phyloP scores from a whole-genome alignment of 2,113 vertebrate species.

The Carassius carassius region DNA sequence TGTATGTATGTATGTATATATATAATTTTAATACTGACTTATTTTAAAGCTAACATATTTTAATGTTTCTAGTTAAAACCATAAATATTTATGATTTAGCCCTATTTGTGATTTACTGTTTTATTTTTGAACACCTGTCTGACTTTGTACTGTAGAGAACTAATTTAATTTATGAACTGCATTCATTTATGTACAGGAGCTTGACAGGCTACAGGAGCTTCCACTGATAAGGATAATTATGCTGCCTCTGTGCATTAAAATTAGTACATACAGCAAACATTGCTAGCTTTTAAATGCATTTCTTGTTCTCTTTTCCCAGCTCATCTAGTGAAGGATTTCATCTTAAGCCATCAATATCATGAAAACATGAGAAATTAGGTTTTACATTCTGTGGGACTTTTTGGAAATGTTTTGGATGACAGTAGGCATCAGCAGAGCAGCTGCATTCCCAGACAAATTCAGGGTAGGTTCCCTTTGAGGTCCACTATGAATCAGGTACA shows the following conservation, averaged over 20 bases:
- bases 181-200: not conserved
- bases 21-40: not conserved
- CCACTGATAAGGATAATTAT: not conserved
- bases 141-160: not conserved
- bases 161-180: not conserved
- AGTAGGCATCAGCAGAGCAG: not conserved
- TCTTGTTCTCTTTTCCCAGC: not conserved
- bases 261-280: not conserved
- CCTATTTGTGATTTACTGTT: too few relatives aligned
- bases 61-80: too few relatives aligned
- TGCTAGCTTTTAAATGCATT: conserved; percentile 6
- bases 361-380: not conserved
- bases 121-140: not conserved
- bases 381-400: too few relatives aligned
- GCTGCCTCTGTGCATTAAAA: not conserved
- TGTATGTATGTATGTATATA: too few relatives aligned
- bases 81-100: too few relatives aligned
- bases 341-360: not conserved
- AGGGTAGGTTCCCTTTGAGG: conserved; percentile 8
- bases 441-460: not conserved
- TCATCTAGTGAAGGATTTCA: not conserved
- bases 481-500: not conserved
- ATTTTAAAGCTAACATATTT: too few relatives aligned
- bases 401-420: not conserved
- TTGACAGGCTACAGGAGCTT: not conserved